These are phyloP conservation scores for Drosophila recens DNA, from an alignment of 2,888 invertebrate genomes.

Conservation along the genomic window DNA sequence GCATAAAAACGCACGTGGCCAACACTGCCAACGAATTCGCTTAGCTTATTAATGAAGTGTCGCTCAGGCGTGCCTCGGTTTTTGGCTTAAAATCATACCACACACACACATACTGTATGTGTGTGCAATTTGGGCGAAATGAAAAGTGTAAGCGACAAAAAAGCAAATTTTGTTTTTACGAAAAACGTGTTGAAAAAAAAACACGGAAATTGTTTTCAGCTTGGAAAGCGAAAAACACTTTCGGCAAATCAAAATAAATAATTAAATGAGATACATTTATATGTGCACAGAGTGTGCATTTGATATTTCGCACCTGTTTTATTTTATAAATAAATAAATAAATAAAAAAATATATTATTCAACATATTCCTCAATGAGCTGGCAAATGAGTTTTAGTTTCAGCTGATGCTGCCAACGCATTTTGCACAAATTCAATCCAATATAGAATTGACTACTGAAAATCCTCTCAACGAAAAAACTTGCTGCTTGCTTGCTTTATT, in stretches of 20 bases:
- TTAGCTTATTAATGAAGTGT: constrained; percentile 54
- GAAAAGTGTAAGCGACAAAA: constrained; percentile 29
- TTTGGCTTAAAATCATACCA: constrained; percentile 45
- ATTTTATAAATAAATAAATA: constrained; percentile 21
- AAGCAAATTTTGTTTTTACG: constrained; percentile 9
- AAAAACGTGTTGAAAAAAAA: constrained; percentile 3
- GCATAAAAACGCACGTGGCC: constrained; percentile 45
- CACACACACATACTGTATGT: constrained; percentile 28
- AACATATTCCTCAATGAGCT: constrained; percentile 31
- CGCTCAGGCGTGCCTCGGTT: not conserved
- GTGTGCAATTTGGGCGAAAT: constrained; percentile 35
- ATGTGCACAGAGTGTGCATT: constrained; percentile 43
- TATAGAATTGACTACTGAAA: constrained; percentile 29
- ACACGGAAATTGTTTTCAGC: constrained; percentile 20
- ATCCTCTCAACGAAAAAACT: constrained; percentile 7
- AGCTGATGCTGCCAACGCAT: constrained; percentile 1
- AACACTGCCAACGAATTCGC: not conserved
- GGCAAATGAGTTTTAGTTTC: constrained; percentile 56
- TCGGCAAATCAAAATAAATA: constrained; percentile 62
- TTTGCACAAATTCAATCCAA: constrained; percentile 46
- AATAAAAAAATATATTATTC: constrained; percentile 71
- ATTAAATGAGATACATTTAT: constrained; percentile 45
- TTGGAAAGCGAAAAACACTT: constrained; percentile 10
- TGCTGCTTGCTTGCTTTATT: no score
- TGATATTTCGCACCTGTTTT: constrained; percentile 67